phyloP scores from a whole-genome alignment of 2,888 invertebrate genomes.

The Stramonita haemastoma region DNA sequence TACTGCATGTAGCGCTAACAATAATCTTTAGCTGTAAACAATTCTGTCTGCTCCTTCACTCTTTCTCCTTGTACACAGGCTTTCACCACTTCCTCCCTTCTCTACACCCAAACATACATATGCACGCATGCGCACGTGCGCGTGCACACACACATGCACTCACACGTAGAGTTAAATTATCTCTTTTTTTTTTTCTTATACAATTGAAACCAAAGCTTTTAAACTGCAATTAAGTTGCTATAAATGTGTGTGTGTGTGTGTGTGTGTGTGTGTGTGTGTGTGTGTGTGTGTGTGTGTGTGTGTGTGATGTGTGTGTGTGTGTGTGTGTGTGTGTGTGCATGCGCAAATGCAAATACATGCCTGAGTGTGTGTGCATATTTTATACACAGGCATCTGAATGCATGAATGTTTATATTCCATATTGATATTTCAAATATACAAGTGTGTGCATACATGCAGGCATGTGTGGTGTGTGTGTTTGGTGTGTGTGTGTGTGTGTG shows the following conservation, averaged over 20 bases:
- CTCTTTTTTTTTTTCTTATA: neutral
- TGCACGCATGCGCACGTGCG: neutral
- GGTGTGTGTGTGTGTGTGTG: neutral
- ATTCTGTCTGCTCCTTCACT: neutral
- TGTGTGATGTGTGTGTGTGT: neutral
- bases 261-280: slow-evolving; percentile 22
- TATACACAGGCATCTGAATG: too few species aligned
- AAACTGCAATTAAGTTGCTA: neutral
- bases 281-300: neutral
- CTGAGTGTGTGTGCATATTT: slow-evolving; percentile 3
- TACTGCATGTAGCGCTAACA: neutral
- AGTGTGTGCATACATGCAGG: too few species aligned
- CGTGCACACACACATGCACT: neutral
- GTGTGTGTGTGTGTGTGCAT: neutral
- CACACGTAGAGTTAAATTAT: neutral
- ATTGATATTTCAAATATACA: too few species aligned
- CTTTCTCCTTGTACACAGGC: neutral
- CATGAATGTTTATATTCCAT: too few species aligned
- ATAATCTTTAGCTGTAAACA: neutral
- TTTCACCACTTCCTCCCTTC: too few species aligned
- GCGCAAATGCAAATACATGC: neutral
- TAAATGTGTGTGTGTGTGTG: neutral
- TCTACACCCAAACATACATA: neutral
- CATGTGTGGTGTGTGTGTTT: slow-evolving; percentile 19
- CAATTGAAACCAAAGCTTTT: neutral